Base-by-base conservation (phyloP, 2,888 invertebrate species). In the Heliconius charithonia region DNA sequence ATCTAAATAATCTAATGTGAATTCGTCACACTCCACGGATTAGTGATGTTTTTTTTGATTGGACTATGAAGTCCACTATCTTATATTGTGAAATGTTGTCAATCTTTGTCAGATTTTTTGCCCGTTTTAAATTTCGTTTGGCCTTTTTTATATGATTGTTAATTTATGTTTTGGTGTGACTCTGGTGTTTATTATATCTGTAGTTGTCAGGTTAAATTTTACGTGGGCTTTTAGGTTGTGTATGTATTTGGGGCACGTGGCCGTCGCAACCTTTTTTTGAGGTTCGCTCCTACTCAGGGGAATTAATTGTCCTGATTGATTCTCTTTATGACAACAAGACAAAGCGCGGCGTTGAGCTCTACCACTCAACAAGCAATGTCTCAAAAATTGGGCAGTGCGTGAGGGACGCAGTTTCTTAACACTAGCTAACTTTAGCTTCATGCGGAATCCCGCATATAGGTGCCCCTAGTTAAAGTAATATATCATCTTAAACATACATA, bases 81-180 rank as follows among this genome's bases (percentile, higher is more conserved):
- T 67, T 25, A 59, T 76, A 37, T 76, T 76, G 37, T 76, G 67
- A 76, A 76, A 51, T 37, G 75, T 76, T 76, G 65, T 75, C 66
- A 51, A 45, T 65, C 29, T 65, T 32, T 56, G 56, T 32, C 25
- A 66, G 3, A 45, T 29, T 45, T 66, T 75, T 65, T 37, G 29
- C 25, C 6, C 32, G 51, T 56, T 56, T 51, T 27, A n/a, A 72
- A 56, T 72, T 72, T 72, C 29, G 12, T n/a, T 29, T 13, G 13
- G n/a, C 0, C 22, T 41, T 41, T 75, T 74, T 45, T 75, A 74
- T 63, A 22, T 22, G 6, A 32, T 29, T 51, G 37, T 62, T 10
- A 56, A 51, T 51, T n/a, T 67, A 27, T 45, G 19, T 10, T 59
- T 51, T n/a, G 45, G 45, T 45, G 45, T 45, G 45, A 45, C 45